Conservation (phyloP, 1,140 invertebrate species). For the Lordiphosa mommai region DNA sequence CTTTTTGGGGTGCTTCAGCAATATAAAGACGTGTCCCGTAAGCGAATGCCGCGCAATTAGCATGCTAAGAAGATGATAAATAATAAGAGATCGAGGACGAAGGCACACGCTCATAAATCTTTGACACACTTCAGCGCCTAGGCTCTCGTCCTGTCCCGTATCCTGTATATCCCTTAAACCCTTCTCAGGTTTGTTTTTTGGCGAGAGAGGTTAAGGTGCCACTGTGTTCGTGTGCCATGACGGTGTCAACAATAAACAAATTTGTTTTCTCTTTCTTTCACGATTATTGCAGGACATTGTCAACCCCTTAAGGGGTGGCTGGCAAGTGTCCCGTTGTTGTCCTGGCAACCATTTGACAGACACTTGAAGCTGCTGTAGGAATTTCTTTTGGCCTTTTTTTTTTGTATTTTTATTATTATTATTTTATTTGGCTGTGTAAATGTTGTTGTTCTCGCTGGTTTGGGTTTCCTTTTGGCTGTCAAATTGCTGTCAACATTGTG, state of each 20-base stretch:
- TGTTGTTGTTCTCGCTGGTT: slow-evolving; percentile 39
- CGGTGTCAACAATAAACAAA: slow-evolving; percentile 67
- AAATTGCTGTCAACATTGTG: slow-evolving; percentile 68
- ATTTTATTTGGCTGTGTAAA: slow-evolving; percentile 52
- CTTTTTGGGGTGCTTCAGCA: slow-evolving; percentile 7
- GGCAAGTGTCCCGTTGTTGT: slow-evolving; percentile 9
- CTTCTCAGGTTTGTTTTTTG: slow-evolving; percentile 37
- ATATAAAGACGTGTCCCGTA: slow-evolving; percentile 50
- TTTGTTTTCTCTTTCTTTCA: slow-evolving; percentile 48
- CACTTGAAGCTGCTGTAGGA: slow-evolving; percentile 17
- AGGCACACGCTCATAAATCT: slow-evolving; percentile 66
- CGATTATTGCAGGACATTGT: slow-evolving; percentile 32
- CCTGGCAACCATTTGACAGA: slow-evolving; percentile 37
- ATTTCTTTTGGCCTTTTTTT: slow-evolving; percentile 17
- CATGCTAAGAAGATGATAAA: slow-evolving; percentile 58
- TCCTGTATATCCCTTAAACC: slow-evolving; percentile 24
- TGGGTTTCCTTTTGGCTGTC: slow-evolving; percentile 43
- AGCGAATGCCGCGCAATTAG: slow-evolving; percentile 58
- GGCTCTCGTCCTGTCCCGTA: slow-evolving; percentile 4
- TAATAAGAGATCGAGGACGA: slow-evolving; percentile 28
- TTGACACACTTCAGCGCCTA: slow-evolving; percentile 18
- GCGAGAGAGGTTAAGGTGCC: slow-evolving; percentile 68
- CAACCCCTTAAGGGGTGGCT: slow-evolving; percentile 41
- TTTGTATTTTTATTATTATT: slow-evolving; percentile 39
- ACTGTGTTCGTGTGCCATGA: slow-evolving; percentile 48